Evolutionary conservation across 2,797 vertebrate genomes (phyloP).

Genomic region (Pempheris klunzingeri): DNA sequence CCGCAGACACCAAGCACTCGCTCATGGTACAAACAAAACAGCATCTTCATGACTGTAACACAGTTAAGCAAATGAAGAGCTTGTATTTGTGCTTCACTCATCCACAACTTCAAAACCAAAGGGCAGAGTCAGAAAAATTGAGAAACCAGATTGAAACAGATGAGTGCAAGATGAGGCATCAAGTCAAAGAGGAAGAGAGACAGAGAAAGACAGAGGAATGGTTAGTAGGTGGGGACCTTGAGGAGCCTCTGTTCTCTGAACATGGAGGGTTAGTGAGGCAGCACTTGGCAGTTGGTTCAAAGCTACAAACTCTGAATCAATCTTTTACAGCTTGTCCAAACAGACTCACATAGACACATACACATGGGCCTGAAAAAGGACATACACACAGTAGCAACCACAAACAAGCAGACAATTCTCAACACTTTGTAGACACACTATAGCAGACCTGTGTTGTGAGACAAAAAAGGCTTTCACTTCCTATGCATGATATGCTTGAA

Average conservation of each 20-base stretch:
- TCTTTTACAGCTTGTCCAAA: conserved; percentile 81
- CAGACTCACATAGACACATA: conserved; percentile 49
- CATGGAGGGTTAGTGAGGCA: conserved; percentile 69
- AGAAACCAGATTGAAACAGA: conserved; percentile 68
- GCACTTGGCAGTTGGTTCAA: conserved; percentile 82
- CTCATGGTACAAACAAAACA: conserved; percentile 41
- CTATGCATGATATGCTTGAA: conserved; percentile 37
- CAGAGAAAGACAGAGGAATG: conserved; percentile 46
- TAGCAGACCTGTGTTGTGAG: conserved; percentile 46
- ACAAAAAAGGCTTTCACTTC: conserved; percentile 44
- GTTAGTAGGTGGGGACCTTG: conserved; percentile 72
- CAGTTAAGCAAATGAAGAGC: conserved; percentile 53
- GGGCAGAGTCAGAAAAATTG: conserved; percentile 50
- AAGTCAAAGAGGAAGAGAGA: conserved; percentile 49
- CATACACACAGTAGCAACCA: conserved; percentile 37
- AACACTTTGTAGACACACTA: conserved; percentile 61
- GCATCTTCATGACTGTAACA: conserved; percentile 48
- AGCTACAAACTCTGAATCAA: conserved; percentile 82
- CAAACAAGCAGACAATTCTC: conserved; percentile 42
- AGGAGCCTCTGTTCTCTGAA: conserved; percentile 75
- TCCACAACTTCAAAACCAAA: conserved; percentile 59
- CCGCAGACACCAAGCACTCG: background rate
- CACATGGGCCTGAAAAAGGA: conserved; percentile 31
- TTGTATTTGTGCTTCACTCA: conserved; percentile 47
- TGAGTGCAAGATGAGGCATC: conserved; percentile 59